Evolutionary conservation across 1,140 invertebrate species (phyloP).

Genomic region (Bicyclus anynana): DNA sequence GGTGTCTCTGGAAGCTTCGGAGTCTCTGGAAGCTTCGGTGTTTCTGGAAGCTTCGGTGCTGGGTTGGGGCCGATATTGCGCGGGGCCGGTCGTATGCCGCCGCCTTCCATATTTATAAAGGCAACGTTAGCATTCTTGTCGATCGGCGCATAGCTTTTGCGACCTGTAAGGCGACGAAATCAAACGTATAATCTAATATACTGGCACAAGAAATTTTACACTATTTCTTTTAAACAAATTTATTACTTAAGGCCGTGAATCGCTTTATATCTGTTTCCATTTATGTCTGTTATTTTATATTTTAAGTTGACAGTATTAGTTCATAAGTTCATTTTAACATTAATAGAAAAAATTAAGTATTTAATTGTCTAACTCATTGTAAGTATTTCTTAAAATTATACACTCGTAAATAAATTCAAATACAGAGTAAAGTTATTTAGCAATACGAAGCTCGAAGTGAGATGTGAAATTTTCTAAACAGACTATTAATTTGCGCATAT

Average conservation of each 20-base stretch:
- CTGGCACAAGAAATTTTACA: too few relatives aligned
- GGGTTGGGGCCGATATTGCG: conserved; percentile 6
- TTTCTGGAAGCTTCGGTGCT: conserved; percentile 17
- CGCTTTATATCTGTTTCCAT: too few relatives aligned
- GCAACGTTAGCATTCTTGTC: conserved; percentile 69
- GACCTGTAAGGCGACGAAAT: conserved; percentile 44
- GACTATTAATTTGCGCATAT: conserved; percentile 4
- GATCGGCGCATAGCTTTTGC: conserved; percentile 45
- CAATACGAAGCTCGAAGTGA: background rate
- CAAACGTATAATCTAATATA: background rate
- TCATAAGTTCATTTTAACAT: too few relatives aligned
- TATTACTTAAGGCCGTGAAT: too few relatives aligned
- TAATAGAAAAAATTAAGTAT: too few relatives aligned
- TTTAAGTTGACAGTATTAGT: too few relatives aligned
- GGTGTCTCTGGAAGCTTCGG: conserved; percentile 18
- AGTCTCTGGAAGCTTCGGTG: conserved; percentile 15
- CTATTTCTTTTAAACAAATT: too few relatives aligned
- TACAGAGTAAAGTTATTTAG: background rate
- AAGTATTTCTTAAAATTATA: too few relatives aligned
- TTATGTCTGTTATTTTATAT: too few relatives aligned
- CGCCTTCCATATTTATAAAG: conserved; percentile 67
- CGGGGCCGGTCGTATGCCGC: conserved; percentile 24
- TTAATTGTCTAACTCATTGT: too few relatives aligned
- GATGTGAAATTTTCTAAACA: conserved; percentile 22
- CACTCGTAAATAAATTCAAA: background rate